Percentiles rank a stretch among this genome's conserved stretches.
These are phyloP conservation scores for Drosophila kokeensis DNA, from an alignment of 2,888 invertebrate genomes.

Conservation along the genomic window DNA sequence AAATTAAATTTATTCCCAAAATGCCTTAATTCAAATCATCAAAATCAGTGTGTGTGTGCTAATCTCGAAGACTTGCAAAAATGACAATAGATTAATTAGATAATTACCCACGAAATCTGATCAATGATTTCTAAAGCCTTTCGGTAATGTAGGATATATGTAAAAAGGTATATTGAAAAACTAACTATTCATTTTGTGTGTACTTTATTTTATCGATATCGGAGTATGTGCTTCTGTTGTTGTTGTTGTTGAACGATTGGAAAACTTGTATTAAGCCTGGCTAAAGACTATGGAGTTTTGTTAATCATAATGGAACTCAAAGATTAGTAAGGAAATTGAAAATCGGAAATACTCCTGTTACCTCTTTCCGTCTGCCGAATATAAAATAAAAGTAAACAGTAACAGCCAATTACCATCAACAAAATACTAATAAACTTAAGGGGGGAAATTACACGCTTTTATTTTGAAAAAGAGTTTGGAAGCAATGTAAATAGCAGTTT, in stretches of 20 bases:
- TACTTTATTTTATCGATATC: background rate
- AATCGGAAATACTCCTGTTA: background rate
- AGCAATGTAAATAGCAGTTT: background rate
- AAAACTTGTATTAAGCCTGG: background rate
- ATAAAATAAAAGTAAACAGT: background rate
- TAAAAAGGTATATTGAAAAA: background rate
- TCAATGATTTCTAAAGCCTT: background rate
- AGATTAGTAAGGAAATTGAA: background rate
- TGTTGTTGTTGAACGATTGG: background rate
- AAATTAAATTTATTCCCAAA: background rate
- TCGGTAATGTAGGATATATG: background rate
- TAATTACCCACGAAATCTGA: background rate
- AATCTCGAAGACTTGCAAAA: background rate
- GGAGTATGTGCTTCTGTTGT: background rate
- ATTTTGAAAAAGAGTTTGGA: background rate
- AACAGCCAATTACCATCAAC: slow-evolving; percentile 1
- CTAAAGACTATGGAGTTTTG: background rate
- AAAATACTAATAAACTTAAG: background rate
- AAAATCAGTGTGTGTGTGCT: background rate
- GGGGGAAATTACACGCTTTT: background rate
- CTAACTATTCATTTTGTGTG: background rate
- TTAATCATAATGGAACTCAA: background rate
- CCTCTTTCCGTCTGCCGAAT: background rate
- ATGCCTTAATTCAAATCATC: background rate
- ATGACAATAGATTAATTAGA: background rate